Evolutionary conservation across 2,113 vertebrate genomes (phyloP).

Genomic region (Calidris pygmaea): DNA sequence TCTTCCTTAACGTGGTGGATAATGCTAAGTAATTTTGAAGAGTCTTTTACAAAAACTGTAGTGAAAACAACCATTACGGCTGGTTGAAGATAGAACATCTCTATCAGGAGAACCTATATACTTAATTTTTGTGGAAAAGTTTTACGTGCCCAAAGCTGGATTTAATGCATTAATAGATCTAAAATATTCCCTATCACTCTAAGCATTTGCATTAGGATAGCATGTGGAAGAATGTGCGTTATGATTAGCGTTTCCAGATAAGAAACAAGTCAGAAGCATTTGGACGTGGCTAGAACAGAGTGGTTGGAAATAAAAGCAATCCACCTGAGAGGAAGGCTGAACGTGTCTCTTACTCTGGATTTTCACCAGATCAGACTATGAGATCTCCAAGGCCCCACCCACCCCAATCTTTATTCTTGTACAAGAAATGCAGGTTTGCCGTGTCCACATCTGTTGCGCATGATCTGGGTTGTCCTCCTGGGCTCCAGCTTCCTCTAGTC

Average conservation of each 20-base stretch:
- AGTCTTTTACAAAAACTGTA: not conserved
- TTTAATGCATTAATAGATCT: not conserved
- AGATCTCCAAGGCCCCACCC: not conserved
- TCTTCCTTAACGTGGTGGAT: not conserved
- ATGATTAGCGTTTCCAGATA: not conserved
- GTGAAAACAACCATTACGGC: not conserved
- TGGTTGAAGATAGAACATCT: not conserved
- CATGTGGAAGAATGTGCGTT: not conserved
- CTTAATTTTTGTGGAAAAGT: not conserved
- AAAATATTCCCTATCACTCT: not conserved
- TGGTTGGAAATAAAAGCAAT: not conserved
- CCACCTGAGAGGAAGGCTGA: not conserved
- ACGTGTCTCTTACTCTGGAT: not conserved
- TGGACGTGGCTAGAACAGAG: not conserved
- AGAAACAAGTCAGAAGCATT: not conserved
- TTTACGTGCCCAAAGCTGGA: not conserved
- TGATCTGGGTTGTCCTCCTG: not conserved
- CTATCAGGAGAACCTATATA: not conserved
- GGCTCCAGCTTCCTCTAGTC: not conserved
- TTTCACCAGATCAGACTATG: not conserved
- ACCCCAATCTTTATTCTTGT: not conserved
- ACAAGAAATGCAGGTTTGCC: not conserved
- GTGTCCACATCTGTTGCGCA: fast-evolving
- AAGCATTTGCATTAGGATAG: not conserved
- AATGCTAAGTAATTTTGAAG: not conserved